A percentile compares a stretch with the other conserved stretches of the same genome.
Conservation (phyloP, 2,113 vertebrate species). For the Hemichromis elongatus region DNA sequence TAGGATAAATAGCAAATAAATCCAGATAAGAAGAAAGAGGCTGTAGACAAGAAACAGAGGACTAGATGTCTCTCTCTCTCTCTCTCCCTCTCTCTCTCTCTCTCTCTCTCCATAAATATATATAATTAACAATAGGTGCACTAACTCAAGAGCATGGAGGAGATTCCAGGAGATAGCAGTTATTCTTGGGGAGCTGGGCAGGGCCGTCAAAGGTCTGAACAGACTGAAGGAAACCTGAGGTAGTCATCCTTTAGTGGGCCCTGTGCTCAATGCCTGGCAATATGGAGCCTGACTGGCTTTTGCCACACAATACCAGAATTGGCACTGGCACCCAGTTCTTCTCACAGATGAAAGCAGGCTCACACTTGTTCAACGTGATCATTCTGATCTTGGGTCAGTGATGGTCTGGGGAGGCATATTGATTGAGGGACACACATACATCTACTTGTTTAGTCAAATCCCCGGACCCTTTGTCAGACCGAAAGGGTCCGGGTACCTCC, state of each 20-base stretch:
- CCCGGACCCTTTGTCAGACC: background rate
- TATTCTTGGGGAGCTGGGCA: background rate
- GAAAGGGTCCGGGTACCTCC: too few species aligned
- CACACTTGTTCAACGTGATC: background rate
- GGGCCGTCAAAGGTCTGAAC: background rate
- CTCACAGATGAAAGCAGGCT: background rate
- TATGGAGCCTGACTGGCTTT: background rate
- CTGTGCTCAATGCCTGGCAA: background rate
- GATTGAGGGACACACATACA: background rate
- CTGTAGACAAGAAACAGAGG: background rate
- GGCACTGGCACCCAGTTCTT: background rate
- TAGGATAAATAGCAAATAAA: background rate
- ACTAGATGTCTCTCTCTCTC: background rate
- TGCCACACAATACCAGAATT: background rate
- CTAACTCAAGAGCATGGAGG: background rate
- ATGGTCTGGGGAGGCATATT: background rate
- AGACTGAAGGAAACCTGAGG: background rate
- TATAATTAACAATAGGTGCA: background rate
- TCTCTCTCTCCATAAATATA: fast-evolving
- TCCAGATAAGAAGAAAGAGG: background rate
- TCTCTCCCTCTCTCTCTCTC: background rate
- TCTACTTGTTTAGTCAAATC: background rate
- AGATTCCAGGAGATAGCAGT: background rate
- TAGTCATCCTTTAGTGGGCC: background rate
- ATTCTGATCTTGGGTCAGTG: background rate